phyloP scores from a whole-genome alignment of 2,888 invertebrate species.

The Meganola albula region DNA sequence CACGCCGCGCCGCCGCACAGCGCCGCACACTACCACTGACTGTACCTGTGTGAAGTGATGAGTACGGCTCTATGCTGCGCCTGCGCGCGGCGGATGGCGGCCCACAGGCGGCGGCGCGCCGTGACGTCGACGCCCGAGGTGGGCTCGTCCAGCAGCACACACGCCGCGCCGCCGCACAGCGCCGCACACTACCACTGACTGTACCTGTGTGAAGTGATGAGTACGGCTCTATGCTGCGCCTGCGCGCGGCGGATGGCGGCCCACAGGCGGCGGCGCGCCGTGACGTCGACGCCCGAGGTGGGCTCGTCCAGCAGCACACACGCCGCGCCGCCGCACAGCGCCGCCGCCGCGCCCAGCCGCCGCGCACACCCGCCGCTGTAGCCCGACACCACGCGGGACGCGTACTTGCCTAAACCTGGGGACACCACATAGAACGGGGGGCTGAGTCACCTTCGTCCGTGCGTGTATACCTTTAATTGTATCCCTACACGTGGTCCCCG shows the following conservation, averaged over 20 bases:
- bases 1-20: conserved; percentile 74
- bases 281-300: conserved; percentile 83
- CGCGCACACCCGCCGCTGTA: conserved; percentile 87
- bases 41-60: conserved; percentile 47
- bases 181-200: conserved; percentile 52
- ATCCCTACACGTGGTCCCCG: too few species aligned
- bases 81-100: not conserved
- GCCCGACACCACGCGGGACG: conserved; percentile 21
- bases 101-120: not conserved
- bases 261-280: conserved; percentile 82
- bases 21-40: conserved; percentile 46
- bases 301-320: conserved; percentile 86
- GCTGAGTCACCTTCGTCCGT: too few species aligned
- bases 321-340: conserved; percentile 69
- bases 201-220: conserved; percentile 85
- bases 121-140: not conserved
- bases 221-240: conserved; percentile 71
- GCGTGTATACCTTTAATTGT: too few species aligned
- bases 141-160: not conserved
- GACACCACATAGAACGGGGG: too few species aligned
- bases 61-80: not conserved
- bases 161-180: conserved; percentile 10
- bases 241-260: conserved; percentile 71
- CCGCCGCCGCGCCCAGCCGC: conserved; percentile 53
- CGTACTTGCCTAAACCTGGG: conserved; percentile 35